Conservation (phyloP, 1,140 invertebrate species). For the Globodera ellingtonae region DNA sequence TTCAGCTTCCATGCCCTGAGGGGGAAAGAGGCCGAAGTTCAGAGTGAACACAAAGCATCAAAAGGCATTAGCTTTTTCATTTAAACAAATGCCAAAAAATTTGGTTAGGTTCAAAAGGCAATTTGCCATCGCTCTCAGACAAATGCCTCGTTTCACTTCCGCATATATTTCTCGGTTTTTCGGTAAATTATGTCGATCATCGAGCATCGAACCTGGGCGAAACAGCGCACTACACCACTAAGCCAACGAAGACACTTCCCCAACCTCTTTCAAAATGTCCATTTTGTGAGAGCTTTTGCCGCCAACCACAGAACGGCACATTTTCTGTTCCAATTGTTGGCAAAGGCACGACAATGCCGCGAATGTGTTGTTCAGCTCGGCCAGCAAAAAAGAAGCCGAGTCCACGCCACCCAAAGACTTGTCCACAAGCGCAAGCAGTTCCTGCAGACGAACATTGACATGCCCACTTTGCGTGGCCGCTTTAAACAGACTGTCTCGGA, state of each 20-base stretch:
- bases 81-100: background rate
- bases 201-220: background rate
- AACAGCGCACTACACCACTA: background rate
- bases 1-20: slow-evolving; percentile 33
- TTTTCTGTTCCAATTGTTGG: background rate
- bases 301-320: background rate
- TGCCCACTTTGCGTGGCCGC: slow-evolving; percentile 1
- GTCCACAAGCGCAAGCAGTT: slow-evolving; percentile 13
- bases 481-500: background rate
- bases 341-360: background rate
- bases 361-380: slow-evolving; percentile 7
- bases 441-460: slow-evolving; percentile 5
- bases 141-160: slow-evolving; percentile 29
- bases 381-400: slow-evolving; percentile 3
- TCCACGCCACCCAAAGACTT: slow-evolving; percentile 16
- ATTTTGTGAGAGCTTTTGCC: background rate
- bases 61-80: background rate
- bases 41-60: background rate
- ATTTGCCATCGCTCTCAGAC: slow-evolving; percentile 5
- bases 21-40: background rate
- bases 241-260: background rate
- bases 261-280: background rate
- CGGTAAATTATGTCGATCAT: slow-evolving; percentile 28
- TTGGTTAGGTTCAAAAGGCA: background rate
- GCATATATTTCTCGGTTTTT: slow-evolving; percentile 24